Percentiles rank a stretch among this genome's conserved stretches.
phyloP scores from a whole-genome alignment of 2,888 invertebrate species.

The Drosophila crucigera region DNA sequence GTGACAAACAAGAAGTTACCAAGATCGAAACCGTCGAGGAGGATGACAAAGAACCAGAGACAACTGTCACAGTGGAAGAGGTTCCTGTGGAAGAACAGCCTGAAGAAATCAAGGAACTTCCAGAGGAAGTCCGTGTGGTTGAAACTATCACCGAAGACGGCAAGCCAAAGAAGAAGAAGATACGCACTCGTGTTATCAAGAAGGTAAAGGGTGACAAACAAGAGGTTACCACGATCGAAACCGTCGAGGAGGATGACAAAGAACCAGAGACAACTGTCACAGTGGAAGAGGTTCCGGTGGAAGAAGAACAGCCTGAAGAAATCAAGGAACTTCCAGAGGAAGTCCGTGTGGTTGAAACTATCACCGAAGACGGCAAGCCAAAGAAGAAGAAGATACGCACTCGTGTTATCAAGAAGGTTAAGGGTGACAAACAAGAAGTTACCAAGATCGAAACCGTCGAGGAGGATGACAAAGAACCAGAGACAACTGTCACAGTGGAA shows the following conservation, averaged over 20 bases:
- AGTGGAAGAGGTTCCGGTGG: conserved; percentile 17
- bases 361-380: conserved; percentile 11
- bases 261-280: conserved; percentile 30
- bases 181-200: conserved; percentile 31
- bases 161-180: conserved; percentile 31
- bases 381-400: conserved; percentile 30
- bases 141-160: conserved; percentile 28
- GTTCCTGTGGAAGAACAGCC: conserved; percentile 27
- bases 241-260: conserved; percentile 30
- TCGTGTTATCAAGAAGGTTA: conserved; percentile 30
- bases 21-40: conserved; percentile 65
- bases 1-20: conserved; percentile 61
- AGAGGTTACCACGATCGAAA: conserved; percentile 35
- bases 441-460: conserved; percentile 33
- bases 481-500: conserved; percentile 24
- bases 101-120: conserved; percentile 14
- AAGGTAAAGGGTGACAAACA: conserved; percentile 31
- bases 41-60: conserved; percentile 55
- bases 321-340: conserved; percentile 24
- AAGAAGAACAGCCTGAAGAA: conserved; percentile 14
- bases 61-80: conserved; percentile 56
- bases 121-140: conserved; percentile 16
- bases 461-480: conserved; percentile 23
- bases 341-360: conserved; percentile 11
- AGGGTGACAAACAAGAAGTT: conserved; percentile 31